phyloP scores from a whole-genome alignment of 2,113 vertebrate species.

The Elaphurus davidianus region DNA sequence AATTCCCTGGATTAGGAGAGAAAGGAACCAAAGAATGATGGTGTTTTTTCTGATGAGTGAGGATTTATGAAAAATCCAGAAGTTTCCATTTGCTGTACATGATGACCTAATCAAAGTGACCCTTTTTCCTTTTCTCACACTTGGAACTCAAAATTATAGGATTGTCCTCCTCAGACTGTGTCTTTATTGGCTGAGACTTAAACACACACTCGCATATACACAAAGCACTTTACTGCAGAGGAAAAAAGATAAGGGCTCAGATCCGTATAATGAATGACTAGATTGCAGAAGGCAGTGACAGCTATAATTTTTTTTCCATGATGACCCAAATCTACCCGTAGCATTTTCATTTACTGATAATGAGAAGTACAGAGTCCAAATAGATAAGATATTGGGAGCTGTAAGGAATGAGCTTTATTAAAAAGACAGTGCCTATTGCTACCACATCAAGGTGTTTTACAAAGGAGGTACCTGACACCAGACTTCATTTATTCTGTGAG shows the following conservation, averaged over 20 bases:
- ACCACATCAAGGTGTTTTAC: background rate
- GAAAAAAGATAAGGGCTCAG: background rate
- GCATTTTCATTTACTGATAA: background rate
- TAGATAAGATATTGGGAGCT: fast-evolving
- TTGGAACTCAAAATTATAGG: background rate
- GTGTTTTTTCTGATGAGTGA: background rate
- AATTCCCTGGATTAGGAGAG: background rate
- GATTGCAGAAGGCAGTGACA: background rate
- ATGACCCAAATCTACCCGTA: background rate
- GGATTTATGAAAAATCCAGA: conserved; percentile 10
- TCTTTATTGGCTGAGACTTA: background rate
- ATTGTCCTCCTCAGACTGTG: background rate
- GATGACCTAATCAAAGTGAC: background rate
- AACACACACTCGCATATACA: background rate
- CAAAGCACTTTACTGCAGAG: background rate
- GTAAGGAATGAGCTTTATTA: background rate
- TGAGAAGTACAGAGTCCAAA: background rate
- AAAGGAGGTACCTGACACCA: fast-evolving
- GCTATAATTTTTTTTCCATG: background rate
- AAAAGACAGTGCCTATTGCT: background rate
- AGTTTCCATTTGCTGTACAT: background rate
- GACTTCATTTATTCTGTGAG: background rate
- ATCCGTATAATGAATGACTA: background rate
- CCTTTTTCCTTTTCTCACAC: background rate
- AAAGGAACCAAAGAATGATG: background rate